These are phyloP conservation scores for Drosophila kurseongensis DNA, from an alignment of 1,140 invertebrate genomes.

Conservation along the genomic window DNA sequence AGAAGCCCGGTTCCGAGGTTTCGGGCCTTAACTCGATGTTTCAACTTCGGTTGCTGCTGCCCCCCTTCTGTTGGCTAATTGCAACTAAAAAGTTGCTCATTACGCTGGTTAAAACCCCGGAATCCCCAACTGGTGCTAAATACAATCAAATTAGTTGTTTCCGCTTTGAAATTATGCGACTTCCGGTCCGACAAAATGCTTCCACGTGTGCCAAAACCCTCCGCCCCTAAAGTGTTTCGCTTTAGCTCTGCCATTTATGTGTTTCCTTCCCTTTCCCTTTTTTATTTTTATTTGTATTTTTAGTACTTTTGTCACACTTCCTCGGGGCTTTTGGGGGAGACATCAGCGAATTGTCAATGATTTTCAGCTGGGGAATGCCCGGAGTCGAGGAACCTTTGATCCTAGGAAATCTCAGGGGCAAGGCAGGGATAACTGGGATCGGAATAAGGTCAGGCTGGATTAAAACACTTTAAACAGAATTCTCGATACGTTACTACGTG, in stretches of 20 bases:
- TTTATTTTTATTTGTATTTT: conserved; percentile 9
- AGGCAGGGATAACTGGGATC: neutral
- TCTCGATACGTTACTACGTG: no score
- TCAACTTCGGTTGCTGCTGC: conserved; percentile 6
- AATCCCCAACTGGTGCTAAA: conserved; percentile 51
- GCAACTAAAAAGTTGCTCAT: conserved; percentile 78
- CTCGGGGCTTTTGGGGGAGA: conserved; percentile 23
- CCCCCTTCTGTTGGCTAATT: conserved; percentile 53
- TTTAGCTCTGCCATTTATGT: conserved; percentile 18
- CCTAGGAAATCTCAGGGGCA: neutral
- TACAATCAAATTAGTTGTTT: conserved; percentile 78
- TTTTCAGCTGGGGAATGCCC: conserved; percentile 28
- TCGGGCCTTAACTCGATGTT: conserved; percentile 6
- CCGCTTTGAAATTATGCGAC: conserved; percentile 72
- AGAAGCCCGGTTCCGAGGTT: conserved; percentile 13
- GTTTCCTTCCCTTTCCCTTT: conserved; percentile 5
- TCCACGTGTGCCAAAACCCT: conserved; percentile 51
- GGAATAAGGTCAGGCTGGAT: conserved; percentile 2
- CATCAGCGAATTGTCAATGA: conserved; percentile 49
- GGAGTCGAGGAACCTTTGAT: conserved; percentile 13
- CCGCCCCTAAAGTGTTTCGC: conserved; percentile 1
- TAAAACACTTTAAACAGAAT: neutral
- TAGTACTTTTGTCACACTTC: conserved; percentile 7
- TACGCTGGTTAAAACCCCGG: conserved; percentile 33
- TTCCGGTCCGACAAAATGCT: conserved; percentile 65